A percentile compares a stretch with the other conserved stretches of the same genome.
phyloP scores from a whole-genome alignment of 2,113 vertebrate species.

The Sarotherodon lohbergeri region DNA sequence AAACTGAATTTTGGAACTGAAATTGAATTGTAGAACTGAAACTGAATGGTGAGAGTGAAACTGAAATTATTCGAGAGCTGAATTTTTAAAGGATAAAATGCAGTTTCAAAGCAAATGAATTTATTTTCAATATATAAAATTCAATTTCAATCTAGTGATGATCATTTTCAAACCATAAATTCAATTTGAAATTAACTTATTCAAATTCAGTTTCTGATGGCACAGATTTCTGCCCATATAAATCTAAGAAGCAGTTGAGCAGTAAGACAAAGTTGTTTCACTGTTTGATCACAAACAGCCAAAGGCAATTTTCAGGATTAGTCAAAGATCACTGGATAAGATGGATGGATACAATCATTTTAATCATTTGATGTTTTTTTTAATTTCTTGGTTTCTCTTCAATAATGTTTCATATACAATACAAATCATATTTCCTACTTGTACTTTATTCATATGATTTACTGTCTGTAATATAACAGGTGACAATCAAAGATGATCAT shows the following conservation, averaged over 20 bases:
- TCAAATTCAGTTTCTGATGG: no score
- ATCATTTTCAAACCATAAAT: no score
- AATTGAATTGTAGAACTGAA: no score
- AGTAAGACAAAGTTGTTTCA: not conserved
- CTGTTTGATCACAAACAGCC: not conserved
- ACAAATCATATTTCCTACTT: not conserved
- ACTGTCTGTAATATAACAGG: not conserved
- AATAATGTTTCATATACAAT: not conserved
- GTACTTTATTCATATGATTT: not conserved
- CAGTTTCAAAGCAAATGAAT: no score
- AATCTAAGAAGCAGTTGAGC: not conserved
- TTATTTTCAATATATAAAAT: no score
- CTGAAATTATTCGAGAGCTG: no score
- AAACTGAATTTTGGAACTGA: no score
- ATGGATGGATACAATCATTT: not conserved
- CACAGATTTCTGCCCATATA: no score
- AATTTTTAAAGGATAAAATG: no score
- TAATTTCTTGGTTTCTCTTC: not conserved
- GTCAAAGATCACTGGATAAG: not conserved
- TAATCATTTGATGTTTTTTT: not conserved
- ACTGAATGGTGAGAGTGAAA: no score
- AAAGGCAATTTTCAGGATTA: not conserved
- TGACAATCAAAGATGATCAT: not conserved
- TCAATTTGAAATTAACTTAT: no score
- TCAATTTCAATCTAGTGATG: no score